A percentile compares a stretch with the other conserved stretches of the same genome.
phyloP scores from a whole-genome alignment of 1,140 invertebrate species.

The Aphaenogaster ashmeadi region DNA sequence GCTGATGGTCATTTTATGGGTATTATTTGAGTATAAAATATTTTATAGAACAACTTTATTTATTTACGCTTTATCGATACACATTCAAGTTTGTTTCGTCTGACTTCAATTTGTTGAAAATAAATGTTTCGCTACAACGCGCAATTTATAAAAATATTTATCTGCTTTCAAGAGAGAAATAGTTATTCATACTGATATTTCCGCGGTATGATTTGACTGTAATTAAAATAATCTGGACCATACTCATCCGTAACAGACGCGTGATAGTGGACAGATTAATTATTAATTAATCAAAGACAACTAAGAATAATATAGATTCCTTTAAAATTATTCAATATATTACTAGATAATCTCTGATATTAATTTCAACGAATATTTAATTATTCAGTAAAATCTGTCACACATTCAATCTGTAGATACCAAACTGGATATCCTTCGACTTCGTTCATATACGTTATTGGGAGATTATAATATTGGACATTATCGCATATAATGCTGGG shows the following conservation, averaged over 20 bases:
- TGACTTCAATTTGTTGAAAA: slow-evolving; percentile 26
- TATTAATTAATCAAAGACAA: neutral
- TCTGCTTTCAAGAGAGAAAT: neutral
- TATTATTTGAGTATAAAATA: slow-evolving; percentile 31
- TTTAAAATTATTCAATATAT: slow-evolving; percentile 10
- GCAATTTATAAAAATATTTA: slow-evolving; percentile 24
- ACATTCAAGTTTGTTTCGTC: neutral
- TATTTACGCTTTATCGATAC: slow-evolving; percentile 15
- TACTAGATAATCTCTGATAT: neutral
- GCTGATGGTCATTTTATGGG: slow-evolving; percentile 8
- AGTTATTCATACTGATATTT: neutral
- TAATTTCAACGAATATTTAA: slow-evolving; percentile 15
- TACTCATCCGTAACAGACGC: neutral
- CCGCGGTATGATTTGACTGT: neutral
- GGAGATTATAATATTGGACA: neutral
- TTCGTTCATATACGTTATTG: neutral
- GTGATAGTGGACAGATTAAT: neutral
- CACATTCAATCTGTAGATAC: neutral
- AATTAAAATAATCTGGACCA: neutral
- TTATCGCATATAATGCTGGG: neutral
- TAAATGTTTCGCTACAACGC: slow-evolving; percentile 13
- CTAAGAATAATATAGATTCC: neutral
- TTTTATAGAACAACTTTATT: slow-evolving; percentile 34
- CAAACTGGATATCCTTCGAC: slow-evolving; percentile 16
- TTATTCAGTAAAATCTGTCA: neutral